These are phyloP conservation scores for Psophia crepitans DNA, from an alignment of 2,113 vertebrate genomes.

Conservation along the genomic window DNA sequence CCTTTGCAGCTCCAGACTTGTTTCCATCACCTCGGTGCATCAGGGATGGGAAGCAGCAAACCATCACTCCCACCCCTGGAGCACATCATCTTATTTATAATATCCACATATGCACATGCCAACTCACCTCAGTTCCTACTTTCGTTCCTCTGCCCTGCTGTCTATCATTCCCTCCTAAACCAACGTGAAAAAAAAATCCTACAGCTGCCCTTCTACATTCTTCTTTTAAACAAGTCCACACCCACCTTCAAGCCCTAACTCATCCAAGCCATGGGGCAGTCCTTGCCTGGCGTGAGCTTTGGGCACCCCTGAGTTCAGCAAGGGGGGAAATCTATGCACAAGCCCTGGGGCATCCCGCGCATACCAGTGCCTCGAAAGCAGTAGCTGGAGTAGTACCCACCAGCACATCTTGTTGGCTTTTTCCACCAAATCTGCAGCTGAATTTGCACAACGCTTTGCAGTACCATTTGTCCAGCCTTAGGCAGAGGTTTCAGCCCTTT, in stretches of 20 bases:
- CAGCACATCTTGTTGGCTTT: not conserved
- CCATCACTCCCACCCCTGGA: not conserved
- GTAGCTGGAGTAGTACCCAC: not conserved
- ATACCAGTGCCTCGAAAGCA: not conserved
- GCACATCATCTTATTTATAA: not conserved
- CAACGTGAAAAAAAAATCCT: not conserved
- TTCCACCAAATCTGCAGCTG: not conserved
- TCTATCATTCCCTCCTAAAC: not conserved
- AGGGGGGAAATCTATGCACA: not conserved
- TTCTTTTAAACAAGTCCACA: not conserved
- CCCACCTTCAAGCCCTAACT: not conserved
- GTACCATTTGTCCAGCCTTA: not conserved
- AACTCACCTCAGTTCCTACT: not conserved
- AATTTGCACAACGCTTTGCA: not conserved
- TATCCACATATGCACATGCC: rapidly evolving
- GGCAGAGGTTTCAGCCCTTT: not conserved
- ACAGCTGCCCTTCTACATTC: not conserved
- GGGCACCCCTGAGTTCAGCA: not conserved
- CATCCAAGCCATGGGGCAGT: not conserved
- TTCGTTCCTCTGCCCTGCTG: not conserved
- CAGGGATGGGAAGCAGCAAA: not conserved
- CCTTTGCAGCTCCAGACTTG: not conserved
- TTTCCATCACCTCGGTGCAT: not conserved
- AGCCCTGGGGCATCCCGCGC: not conserved
- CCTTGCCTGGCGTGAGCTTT: not conserved